Evolutionary conservation across 2,797 vertebrate genomes (phyloP).

Genomic region (Lutjanus argentimaculatus): DNA sequence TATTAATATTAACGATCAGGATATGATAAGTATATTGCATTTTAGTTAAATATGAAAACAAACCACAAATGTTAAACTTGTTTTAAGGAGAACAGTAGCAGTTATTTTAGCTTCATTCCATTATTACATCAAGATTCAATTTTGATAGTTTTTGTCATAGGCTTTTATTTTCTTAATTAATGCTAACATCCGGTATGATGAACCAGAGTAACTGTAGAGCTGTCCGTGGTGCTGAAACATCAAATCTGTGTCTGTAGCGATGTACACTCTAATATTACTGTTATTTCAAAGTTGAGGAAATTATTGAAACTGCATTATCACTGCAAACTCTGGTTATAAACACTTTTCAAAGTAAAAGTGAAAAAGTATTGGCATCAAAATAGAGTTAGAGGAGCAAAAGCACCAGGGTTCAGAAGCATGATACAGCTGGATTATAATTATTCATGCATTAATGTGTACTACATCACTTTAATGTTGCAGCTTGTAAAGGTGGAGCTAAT

Average conservation of each 20-base stretch:
- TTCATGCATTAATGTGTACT: neutral
- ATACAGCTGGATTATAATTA: neutral
- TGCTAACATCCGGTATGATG: neutral
- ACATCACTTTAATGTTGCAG: neutral
- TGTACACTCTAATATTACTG: neutral
- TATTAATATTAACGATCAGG: too few relatives aligned
- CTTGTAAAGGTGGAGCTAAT: too few relatives aligned
- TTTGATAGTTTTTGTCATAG: neutral
- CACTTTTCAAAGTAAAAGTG: neutral
- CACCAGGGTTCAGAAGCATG: neutral
- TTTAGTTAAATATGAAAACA: too few relatives aligned
- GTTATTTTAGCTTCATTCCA: neutral
- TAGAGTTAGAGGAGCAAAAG: too few relatives aligned
- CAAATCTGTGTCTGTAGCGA: too few relatives aligned
- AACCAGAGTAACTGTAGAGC: neutral
- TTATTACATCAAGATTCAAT: neutral
- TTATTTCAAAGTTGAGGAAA: constrained; percentile 1
- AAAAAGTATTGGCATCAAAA: too few relatives aligned
- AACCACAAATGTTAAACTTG: too few relatives aligned
- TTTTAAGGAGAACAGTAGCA: too few relatives aligned
- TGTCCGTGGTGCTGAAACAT: constrained; percentile 39
- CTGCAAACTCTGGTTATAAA: neutral
- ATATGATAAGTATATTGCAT: too few relatives aligned
- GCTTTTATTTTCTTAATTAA: constrained; percentile 37
- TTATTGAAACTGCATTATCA: neutral